Evolutionary conservation across 2,113 vertebrate genomes (phyloP), one percentile per base, ranked within the genome.

Genomic region (Hippolais icterina): DNA sequence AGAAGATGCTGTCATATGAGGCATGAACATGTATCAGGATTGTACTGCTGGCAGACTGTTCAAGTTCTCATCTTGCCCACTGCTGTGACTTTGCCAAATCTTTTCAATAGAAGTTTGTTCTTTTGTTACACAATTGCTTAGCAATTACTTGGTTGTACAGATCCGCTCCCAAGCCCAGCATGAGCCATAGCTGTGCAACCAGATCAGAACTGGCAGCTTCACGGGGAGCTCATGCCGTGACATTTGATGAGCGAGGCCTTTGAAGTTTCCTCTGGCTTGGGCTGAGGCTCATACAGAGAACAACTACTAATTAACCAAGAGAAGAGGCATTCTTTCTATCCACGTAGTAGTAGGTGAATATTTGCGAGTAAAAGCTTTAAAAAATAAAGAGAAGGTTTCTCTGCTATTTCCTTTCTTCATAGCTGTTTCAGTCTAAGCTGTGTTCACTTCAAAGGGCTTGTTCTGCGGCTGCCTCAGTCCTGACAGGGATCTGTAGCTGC

Each of bases 261-360:
- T 95, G 87, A 92, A 91, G 87, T 85, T 91, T 65, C 42, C 54
- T 85, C 81, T 87, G 88, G 71, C 86, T 94, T 83, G 54, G 63
- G 61, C 57, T 92, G 63, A 93, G 75, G 12, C 46, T 94, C 2
- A 1, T 50, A 64, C 50, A 76, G 72, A 80, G 84, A 93, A 85
- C 70, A 91, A 83, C 66, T 72, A 54, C 74, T 89, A 93, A 91
- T 96, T 87, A 96, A 93, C 29, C 19, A 59, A 63, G 84, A 78
- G 70, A 72, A 44, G 63, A 47, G 46, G 28, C n/a, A 82, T 94
- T 5, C 79, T 81, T 88, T 85, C 77, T 84, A 10, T 20, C 72
- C 57, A 42, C 2, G 0, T 76, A 83, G 66, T 72, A 50, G 37
- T 56, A 88, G 70, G 75, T 87, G 89, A 89, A 52, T 94, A 77